phyloP scores from a whole-genome alignment of 1,140 invertebrate genomes.

The Drosophila pectinifera region DNA sequence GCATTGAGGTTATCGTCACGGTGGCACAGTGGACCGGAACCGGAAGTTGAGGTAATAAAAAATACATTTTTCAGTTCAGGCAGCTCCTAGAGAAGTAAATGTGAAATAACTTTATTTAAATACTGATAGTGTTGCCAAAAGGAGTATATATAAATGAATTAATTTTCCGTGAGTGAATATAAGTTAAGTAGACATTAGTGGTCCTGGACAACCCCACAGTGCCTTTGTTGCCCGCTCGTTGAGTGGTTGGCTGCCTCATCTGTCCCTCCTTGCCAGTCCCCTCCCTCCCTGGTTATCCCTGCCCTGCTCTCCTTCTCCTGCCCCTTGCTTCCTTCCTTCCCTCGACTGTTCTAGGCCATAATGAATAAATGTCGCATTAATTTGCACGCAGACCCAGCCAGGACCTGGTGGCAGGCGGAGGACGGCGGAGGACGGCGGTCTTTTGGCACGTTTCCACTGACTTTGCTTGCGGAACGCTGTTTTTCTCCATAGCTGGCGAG shows the following conservation, averaged over 20 bases:
- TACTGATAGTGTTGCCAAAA: too few relatives aligned
- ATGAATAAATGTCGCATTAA: slow-evolving; percentile 80
- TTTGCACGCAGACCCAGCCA: slow-evolving; percentile 64
- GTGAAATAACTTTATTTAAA: too few relatives aligned
- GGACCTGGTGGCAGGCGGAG: neutral
- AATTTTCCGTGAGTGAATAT: too few relatives aligned
- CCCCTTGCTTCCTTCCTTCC: neutral
- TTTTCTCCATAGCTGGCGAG: slow-evolving; percentile 48
- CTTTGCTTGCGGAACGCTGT: slow-evolving; percentile 43
- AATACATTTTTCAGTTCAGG: slow-evolving; percentile 1
- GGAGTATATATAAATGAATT: too few relatives aligned
- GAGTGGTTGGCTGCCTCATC: slow-evolving; percentile 49
- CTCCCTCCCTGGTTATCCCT: slow-evolving; percentile 17
- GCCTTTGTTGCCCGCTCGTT: slow-evolving; percentile 47
- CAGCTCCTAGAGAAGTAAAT: too few relatives aligned
- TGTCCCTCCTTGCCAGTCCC: too few relatives aligned
- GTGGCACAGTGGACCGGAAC: slow-evolving; percentile 22
- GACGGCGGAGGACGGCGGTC: neutral
- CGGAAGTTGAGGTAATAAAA: slow-evolving; percentile 12
- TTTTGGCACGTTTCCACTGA: slow-evolving; percentile 50
- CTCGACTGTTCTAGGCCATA: slow-evolving; percentile 57
- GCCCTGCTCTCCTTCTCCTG: neutral
- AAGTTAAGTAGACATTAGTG: too few relatives aligned
- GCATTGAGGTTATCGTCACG: slow-evolving; percentile 63
- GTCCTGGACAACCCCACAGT: slow-evolving; percentile 15